Evolutionary conservation across 2,888 invertebrate genomes (phyloP).

Genomic region (Azorinus chamasolen): DNA sequence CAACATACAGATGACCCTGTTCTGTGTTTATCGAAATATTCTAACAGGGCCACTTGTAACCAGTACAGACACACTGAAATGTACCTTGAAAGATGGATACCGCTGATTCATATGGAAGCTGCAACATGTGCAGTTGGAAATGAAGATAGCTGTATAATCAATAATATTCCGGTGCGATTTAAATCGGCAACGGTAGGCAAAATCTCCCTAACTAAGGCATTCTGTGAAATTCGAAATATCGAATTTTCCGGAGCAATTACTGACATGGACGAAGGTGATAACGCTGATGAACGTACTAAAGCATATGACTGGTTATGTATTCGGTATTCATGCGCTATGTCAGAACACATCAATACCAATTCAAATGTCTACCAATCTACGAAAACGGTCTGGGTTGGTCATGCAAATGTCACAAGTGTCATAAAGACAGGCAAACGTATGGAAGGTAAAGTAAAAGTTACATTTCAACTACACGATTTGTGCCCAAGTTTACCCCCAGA

Average conservation of each 20-base stretch:
- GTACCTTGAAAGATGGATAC: slow-evolving; percentile 68
- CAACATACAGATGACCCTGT: slow-evolving; percentile 69
- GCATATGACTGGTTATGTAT: background rate
- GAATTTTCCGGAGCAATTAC: slow-evolving; percentile 56
- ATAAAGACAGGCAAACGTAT: slow-evolving; percentile 3
- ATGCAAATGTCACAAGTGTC: slow-evolving; percentile 35
- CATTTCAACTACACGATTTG: slow-evolving; percentile 17
- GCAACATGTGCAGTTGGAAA: slow-evolving; percentile 57
- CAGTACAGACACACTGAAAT: slow-evolving; percentile 32
- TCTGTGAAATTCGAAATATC: slow-evolving; percentile 68
- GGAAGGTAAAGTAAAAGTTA: slow-evolving; percentile 13
- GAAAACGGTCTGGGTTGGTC: slow-evolving; percentile 19
- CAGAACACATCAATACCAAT: slow-evolving; percentile 8
- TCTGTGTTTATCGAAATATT: slow-evolving; percentile 55
- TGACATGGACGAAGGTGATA: slow-evolving; percentile 45
- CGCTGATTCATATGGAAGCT: slow-evolving; percentile 73
- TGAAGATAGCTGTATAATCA: slow-evolving; percentile 62
- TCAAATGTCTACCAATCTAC: background rate
- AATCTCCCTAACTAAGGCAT: slow-evolving; percentile 52
- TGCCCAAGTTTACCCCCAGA: slow-evolving; percentile 8
- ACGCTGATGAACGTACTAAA: background rate
- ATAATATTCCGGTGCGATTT: slow-evolving; percentile 63
- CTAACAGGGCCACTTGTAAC: slow-evolving; percentile 49
- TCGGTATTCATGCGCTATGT: no score
- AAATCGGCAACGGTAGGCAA: slow-evolving; percentile 43